Base-by-base conservation (phyloP, 2,113 vertebrate species). In the Pseudolaguvia tuberculata region DNA sequence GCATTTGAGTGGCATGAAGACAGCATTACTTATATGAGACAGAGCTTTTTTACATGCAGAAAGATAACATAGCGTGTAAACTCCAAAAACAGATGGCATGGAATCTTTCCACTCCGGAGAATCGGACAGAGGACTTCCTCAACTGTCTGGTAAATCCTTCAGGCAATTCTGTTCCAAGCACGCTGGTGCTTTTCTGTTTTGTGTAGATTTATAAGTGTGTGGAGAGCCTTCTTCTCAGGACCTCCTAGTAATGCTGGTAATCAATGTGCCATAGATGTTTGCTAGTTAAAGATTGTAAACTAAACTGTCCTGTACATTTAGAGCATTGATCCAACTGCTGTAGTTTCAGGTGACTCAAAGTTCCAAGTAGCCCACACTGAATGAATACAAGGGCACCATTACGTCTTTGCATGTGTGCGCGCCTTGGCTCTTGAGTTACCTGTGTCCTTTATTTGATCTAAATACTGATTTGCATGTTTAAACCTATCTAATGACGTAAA, bases 71-170 rank as follows among this genome's bases (percentile, higher is more conserved):
- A 83, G 81, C 81, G 72, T 83, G 81, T 83, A 83, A 83, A 83
- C 81, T 83, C 81, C 78, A 83, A 83, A 83, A 83, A 83, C 81
- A 83, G 81, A 83, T 83, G 81, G 81, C 81, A 83, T 83, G 81
- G 81, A 83, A 83, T 83, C 81, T 83, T 79, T 83, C 81, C 81
- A 79, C 79, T 76, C 81, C 81, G 81, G 81, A 83, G 81, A 83
- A 83, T 80, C 81, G 81, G 72, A 83, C 81, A 83, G 81, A 83
- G 80, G 81, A 83, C 62, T 83, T 83, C 81, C 81, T 83, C 78
- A 80, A 83, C 78, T 83, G 81, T 80, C 81, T 83, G 81, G 81
- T 83, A 83, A 83, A 83, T 80, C 76, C 69, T 80, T 83, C 78
- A 80, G 81, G 78, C 76, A 83, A 83, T 83, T 83, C 81, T 83